Evolutionary conservation across 2,113 vertebrate genomes (phyloP).

Genomic region (Eupsittula cactorum): DNA sequence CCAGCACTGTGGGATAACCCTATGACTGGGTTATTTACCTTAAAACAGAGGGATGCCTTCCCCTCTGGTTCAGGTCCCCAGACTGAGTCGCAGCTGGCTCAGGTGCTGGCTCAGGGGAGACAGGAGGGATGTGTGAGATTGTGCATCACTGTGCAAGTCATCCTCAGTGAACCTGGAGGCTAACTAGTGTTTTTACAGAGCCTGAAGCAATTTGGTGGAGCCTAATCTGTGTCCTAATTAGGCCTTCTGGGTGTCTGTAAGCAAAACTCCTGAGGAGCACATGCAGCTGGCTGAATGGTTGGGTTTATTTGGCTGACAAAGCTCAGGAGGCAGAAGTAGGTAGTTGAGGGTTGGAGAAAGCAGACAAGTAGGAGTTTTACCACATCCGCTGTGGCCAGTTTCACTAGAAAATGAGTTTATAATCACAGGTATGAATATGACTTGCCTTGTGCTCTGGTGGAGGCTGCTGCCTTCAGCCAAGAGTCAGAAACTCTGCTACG

Average conservation of each 20-base stretch:
- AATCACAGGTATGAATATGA: rapidly evolving
- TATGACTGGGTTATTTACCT: background rate
- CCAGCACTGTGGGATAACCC: background rate
- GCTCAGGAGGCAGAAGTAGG: background rate
- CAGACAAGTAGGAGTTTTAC: background rate
- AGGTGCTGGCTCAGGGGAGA: background rate
- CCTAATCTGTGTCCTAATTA: background rate
- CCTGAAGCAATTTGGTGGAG: background rate
- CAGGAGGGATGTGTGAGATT: background rate
- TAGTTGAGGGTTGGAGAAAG: background rate
- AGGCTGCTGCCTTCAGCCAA: background rate
- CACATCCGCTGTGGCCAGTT: background rate
- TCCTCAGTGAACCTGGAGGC: background rate
- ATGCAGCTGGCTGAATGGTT: background rate
- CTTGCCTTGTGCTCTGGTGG: background rate
- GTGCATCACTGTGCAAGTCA: rapidly evolving
- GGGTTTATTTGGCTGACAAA: background rate
- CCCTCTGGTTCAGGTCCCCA: background rate
- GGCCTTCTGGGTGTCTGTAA: background rate
- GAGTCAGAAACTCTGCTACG: background rate
- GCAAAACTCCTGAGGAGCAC: background rate
- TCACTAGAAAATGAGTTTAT: background rate
- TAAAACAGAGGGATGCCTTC: background rate
- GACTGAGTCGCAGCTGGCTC: rapidly evolving
- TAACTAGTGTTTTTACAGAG: background rate